phyloP scores from a whole-genome alignment of 1,140 invertebrate species.

The Harpegnathos saltator region DNA sequence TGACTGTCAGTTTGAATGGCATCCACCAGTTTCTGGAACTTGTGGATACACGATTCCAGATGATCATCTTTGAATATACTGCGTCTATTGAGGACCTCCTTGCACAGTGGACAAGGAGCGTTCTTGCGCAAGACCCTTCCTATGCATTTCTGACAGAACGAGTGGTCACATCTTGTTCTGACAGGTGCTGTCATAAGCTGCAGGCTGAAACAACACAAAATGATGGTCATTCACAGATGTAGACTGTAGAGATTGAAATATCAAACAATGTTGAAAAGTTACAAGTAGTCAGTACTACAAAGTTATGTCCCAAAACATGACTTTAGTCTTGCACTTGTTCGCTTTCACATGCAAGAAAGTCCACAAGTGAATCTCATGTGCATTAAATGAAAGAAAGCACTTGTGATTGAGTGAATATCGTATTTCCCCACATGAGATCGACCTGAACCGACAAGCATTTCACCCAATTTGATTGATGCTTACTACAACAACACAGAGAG shows the following conservation, averaged over 20 bases:
- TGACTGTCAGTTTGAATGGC: slow-evolving; percentile 60
- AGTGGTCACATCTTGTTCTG: slow-evolving; percentile 72
- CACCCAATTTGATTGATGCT: neutral
- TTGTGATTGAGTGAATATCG: neutral
- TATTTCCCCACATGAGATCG: neutral
- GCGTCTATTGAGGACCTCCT: slow-evolving; percentile 46
- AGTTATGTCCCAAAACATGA: neutral
- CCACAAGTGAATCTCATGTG: neutral
- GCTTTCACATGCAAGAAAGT: no score
- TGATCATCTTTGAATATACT: slow-evolving; percentile 60
- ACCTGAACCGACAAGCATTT: neutral
- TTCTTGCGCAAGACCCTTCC: slow-evolving; percentile 38
- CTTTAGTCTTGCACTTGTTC: neutral
- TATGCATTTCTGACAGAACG: slow-evolving; percentile 70
- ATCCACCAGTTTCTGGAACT: slow-evolving; percentile 37
- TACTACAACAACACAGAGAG: neutral
- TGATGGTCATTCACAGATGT: neutral
- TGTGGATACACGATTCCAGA: slow-evolving; percentile 29
- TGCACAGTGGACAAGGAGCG: slow-evolving; percentile 70
- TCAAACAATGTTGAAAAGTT: no score
- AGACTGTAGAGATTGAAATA: no score
- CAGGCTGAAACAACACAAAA: slow-evolving; percentile 63
- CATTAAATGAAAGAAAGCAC: no score
- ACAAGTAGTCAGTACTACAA: neutral
- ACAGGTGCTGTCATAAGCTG: slow-evolving; percentile 61